Evolutionary conservation across 2,797 vertebrate species (phyloP).

Genomic region (Apodemus agrarius): DNA sequence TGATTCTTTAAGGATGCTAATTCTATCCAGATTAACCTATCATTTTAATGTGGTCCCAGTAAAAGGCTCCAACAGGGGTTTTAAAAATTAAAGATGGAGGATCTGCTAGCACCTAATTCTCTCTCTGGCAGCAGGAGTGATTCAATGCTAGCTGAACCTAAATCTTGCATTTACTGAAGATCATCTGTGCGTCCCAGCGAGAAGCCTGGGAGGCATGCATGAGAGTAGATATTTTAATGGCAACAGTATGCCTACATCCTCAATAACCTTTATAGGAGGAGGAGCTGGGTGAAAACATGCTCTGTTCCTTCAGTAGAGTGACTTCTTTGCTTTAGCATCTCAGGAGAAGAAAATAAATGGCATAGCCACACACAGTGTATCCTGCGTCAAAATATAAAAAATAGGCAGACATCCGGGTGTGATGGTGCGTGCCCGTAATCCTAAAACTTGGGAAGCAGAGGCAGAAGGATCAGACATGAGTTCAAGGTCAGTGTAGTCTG

Average conservation of each 20-base stretch:
- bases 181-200: not conserved
- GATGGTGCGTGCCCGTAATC: not conserved
- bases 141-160: not conserved
- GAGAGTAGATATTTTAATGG: not conserved
- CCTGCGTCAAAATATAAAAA: not conserved
- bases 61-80: constrained; percentile 10
- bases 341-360: not conserved
- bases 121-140: not conserved
- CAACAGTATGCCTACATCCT: not conserved
- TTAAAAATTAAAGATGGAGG: not conserved
- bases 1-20: constrained; percentile 1
- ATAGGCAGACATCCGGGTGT: not conserved
- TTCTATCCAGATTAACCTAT: constrained; percentile 18
- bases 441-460: too few relatives aligned
- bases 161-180: not conserved
- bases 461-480: not conserved
- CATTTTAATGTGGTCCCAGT: not conserved
- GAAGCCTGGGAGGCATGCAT: not conserved
- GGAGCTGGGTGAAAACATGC: not conserved
- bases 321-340: not conserved
- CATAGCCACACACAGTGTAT: not conserved
- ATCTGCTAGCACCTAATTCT: not conserved
- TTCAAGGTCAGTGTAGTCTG: not conserved
- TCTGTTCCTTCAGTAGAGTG: not conserved
- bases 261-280: not conserved